Base-by-base conservation (phyloP, 2,113 vertebrate species). In the Larimichthys polyactis region DNA sequence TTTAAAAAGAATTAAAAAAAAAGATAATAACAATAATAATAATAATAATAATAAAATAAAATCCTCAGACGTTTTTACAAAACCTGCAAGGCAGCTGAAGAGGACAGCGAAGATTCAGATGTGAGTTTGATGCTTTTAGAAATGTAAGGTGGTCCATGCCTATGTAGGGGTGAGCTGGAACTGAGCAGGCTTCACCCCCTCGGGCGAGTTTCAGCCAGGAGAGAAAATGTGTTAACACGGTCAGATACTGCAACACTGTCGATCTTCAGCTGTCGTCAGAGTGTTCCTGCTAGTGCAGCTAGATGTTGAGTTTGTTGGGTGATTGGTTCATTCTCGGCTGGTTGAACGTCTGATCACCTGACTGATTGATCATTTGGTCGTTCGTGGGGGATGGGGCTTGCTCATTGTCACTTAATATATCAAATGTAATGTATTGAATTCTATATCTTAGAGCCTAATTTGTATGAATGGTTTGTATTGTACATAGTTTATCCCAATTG, bases 401-500 rank as follows among this genome's bases (percentile, higher is more conserved):
- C 95, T 96, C 96, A 96, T 97, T 96, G 85, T 94, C 84, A 92
- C 95, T 96, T 96, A 96, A 95, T 96, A 97, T 95, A 95, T 95
- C 85, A 97, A 92, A 89, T 90, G 90, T 94, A 94, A 96, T 97
- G 97, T 98, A 97, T 96, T 96, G 94, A 97, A 96, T 96, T 97
- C 93, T 96, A 96, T 97, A 98, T 97, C 95, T 95, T 98, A 97
- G 97, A 95, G 96, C 95, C 96, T 97, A 96, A 97, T 98, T 99
- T 99, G 96, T 98, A 97, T 97, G 97, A 97, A 97, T 97, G 96
- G 96, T 99, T 99, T 98, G 97, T 98, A 98, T 96, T 99, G 97
- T 99, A 99, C 93, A 99, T 99, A 99, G 96, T 96, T 96, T 95
- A 97, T 95, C 95, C 91, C 93, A 95, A 96, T 94, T 95, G 95